phyloP scores from a whole-genome alignment of 2,888 invertebrate species.

The Drosophila fulvimacula region DNA sequence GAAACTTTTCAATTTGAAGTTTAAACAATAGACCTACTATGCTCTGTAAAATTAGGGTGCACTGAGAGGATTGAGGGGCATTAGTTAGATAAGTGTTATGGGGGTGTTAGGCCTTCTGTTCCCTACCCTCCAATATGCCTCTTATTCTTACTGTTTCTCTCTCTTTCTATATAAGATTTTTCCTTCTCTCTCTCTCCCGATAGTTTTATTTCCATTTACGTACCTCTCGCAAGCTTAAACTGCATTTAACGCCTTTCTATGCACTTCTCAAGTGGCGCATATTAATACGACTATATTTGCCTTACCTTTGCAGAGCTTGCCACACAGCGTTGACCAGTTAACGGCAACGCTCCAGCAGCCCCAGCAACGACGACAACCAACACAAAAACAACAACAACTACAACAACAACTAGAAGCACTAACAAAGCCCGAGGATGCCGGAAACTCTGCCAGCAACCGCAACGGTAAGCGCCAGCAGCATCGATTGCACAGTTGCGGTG shows the following conservation, averaged over 20 bases:
- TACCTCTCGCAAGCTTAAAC: not conserved
- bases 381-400: not conserved
- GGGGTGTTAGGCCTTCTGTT: not conserved
- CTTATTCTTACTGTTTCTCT: not conserved
- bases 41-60: too few species aligned
- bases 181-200: too few species aligned
- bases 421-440: constrained; percentile 58
- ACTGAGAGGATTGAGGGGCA: not conserved
- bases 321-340: constrained; percentile 12
- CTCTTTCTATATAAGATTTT: not conserved
- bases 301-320: constrained; percentile 35
- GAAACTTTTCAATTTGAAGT: not conserved
- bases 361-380: not conserved
- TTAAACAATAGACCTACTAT: not conserved
- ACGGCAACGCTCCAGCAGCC: not conserved
- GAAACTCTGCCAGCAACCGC: constrained; percentile 76
- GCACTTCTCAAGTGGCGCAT: too few species aligned
- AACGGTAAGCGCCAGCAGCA: constrained; percentile 71
- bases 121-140: too few species aligned
- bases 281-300: not conserved
- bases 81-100: not conserved
- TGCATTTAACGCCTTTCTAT: not conserved
- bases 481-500: constrained; percentile 75
- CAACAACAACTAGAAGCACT: constrained; percentile 1
- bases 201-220: not conserved